A percentile compares a stretch with the other conserved stretches of the same genome.
These are phyloP conservation scores for Pristionchus japonicus DNA, from an alignment of 2,888 invertebrate genomes.

Conservation along the genomic window DNA sequence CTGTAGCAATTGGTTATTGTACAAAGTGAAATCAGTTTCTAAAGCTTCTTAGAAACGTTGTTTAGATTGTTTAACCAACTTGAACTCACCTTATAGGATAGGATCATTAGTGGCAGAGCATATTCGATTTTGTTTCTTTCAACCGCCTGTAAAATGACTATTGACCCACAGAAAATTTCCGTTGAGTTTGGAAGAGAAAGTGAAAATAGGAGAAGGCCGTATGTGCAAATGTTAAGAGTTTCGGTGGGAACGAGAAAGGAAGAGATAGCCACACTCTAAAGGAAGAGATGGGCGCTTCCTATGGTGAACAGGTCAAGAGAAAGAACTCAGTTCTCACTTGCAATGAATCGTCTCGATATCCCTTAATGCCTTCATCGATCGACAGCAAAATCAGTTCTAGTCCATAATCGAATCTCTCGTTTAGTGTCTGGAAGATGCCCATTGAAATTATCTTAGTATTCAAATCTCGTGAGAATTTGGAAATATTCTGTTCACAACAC, in stretches of 20 bases:
- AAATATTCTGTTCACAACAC: not conserved
- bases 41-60: no score
- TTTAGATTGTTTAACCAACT: no score
- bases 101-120: conserved; percentile 90
- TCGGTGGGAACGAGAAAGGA: not conserved
- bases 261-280: not conserved
- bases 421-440: conserved; percentile 86
- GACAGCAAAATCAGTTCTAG: conserved; percentile 91
- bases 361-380: conserved; percentile 96
- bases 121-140: conserved; percentile 94
- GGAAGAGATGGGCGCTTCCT: conserved; percentile 1
- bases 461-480: no score
- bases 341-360: conserved; percentile 91
- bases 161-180: not conserved
- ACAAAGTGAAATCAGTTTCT: no score
- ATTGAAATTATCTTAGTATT: no score
- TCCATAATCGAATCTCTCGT: conserved; percentile 90
- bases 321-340: conserved; percentile 81
- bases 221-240: not conserved
- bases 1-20: no score
- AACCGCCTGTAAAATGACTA: conserved; percentile 78
- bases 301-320: not conserved
- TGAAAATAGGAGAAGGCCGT: not conserved
- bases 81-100: conserved; percentile 83
- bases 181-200: not conserved